phyloP scores from a whole-genome alignment of 2,888 invertebrate genomes.

The Thereva unica region DNA sequence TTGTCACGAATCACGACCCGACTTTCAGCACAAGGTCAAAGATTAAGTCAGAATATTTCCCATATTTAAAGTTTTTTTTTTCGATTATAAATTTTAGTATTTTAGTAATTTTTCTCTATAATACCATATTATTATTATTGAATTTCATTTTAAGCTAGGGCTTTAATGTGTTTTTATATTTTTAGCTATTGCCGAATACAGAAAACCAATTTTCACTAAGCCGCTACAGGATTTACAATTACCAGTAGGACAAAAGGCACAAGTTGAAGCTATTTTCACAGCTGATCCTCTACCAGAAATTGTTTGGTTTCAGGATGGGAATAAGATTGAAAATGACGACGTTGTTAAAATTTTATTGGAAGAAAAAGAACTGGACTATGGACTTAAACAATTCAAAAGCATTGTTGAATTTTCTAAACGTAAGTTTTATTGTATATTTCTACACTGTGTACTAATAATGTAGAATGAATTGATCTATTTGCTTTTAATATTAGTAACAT shows the following conservation, averaged over 20 bases:
- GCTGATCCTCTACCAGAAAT: conserved; percentile 90
- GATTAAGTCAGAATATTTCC: neutral
- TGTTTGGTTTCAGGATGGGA: conserved; percentile 79
- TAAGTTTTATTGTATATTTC: conserved; percentile 46
- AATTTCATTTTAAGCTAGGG: neutral
- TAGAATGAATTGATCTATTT: neutral
- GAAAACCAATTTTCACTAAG: conserved; percentile 74
- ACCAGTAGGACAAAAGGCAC: conserved; percentile 69
- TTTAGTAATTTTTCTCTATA: neutral
- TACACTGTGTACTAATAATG: neutral
- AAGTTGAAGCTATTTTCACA: conserved; percentile 73
- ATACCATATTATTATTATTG: neutral
- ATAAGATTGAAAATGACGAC: conserved; percentile 68
- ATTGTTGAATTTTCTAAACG: conserved; percentile 76
- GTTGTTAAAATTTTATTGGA: conserved; percentile 68
- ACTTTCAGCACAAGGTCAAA: no score
- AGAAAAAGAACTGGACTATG: conserved; percentile 71
- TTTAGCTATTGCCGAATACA: conserved; percentile 74
- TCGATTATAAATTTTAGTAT: no score
- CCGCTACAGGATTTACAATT: conserved; percentile 72
- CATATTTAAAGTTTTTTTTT: neutral
- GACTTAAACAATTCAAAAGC: conserved; percentile 79
- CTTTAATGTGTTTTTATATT: neutral
- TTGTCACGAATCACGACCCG: no score
- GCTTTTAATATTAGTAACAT: neutral